Evolutionary conservation across 2,888 invertebrate species (phyloP).

Genomic region (Micropterix aruncella): DNA sequence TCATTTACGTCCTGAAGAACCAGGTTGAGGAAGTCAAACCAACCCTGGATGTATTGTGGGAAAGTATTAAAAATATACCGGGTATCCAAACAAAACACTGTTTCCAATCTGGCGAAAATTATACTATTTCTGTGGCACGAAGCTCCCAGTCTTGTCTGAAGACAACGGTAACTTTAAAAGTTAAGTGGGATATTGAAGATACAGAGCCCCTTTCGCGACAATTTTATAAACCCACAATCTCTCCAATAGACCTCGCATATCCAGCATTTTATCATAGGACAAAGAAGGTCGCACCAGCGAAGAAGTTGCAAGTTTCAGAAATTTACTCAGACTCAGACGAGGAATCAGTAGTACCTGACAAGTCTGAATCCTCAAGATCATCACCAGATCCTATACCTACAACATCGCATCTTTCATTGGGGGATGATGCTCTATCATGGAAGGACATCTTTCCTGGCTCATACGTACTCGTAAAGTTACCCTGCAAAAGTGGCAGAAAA

Average conservation of each 20-base stretch:
- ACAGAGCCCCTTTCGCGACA: background rate
- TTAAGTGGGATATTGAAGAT: background rate
- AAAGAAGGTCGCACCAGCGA: background rate
- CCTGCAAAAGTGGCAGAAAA: background rate
- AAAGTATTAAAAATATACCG: background rate
- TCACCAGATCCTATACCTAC: background rate
- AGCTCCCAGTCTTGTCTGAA: background rate
- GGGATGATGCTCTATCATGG: background rate
- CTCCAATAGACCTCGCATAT: background rate
- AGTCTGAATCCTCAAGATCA: background rate
- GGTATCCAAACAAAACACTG: background rate
- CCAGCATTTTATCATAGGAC: background rate
- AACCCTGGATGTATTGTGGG: background rate
- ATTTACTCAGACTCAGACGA: background rate
- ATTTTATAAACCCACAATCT: background rate
- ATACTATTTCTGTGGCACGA: background rate
- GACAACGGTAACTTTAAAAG: background rate
- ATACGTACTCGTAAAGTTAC: background rate
- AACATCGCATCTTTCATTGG: background rate
- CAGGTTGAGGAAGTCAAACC: background rate
- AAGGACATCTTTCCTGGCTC: background rate
- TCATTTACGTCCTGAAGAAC: conserved; percentile 1
- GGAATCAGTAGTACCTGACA: background rate
- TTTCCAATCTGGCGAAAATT: background rate
- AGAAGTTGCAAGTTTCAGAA: conserved; percentile 1